A percentile compares a stretch with the other conserved stretches of the same genome.
Evolutionary conservation across 92 coral and sea anemone species (phyloP).

Genomic region (Palythoa heliodiscus): DNA sequence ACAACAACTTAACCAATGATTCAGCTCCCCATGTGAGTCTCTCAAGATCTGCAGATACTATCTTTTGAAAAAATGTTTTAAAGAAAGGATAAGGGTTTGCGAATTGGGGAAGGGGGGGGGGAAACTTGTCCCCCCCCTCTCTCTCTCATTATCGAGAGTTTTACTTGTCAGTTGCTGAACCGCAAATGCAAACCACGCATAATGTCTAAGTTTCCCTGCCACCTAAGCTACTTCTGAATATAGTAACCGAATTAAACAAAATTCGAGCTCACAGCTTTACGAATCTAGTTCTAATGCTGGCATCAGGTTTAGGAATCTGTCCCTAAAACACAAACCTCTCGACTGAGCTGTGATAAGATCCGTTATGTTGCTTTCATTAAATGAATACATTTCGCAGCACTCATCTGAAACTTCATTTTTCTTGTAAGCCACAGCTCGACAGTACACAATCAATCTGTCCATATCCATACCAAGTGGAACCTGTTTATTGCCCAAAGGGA

Average conservation of each 20-base stretch:
- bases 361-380: slow-evolving; percentile 65
- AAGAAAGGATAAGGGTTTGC: too few species aligned
- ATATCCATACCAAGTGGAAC: slow-evolving; percentile 81
- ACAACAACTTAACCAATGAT: too few species aligned
- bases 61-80: too few species aligned
- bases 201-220: too few species aligned
- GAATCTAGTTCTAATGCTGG: neutral
- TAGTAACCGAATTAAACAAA: neutral
- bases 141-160: too few species aligned
- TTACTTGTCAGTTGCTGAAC: too few species aligned
- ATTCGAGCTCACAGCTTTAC: neutral
- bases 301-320: neutral
- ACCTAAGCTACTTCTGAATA: too few species aligned
- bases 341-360: slow-evolving; percentile 73
- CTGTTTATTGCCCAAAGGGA: slow-evolving; percentile 10
- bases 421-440: slow-evolving; percentile 84
- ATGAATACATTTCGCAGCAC: slow-evolving; percentile 90
- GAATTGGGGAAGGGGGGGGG: too few species aligned
- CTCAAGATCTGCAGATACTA: too few species aligned
- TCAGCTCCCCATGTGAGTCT: too few species aligned
- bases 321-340: slow-evolving; percentile 55
- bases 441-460: slow-evolving; percentile 85
- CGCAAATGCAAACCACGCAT: too few species aligned
- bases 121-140: too few species aligned
- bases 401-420: slow-evolving; percentile 78